Base-by-base conservation (phyloP, 2,797 vertebrate genomes). In the Premnoplex brunnescens region DNA sequence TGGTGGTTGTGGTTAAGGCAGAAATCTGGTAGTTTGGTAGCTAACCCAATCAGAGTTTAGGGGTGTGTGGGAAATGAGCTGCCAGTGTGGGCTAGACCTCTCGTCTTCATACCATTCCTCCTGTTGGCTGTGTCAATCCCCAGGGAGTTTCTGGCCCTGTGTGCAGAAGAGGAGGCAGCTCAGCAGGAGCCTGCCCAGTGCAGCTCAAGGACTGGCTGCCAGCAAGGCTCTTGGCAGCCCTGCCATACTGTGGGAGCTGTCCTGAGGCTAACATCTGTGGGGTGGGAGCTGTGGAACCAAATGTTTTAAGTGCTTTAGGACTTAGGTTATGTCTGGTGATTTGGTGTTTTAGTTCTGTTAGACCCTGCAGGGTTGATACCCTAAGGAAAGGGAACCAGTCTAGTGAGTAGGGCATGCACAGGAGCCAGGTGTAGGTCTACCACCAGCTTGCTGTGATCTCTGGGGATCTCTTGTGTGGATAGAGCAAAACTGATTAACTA, bases 1-100 rank as follows among this genome's bases (percentile, higher is more conserved):
- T 95, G 91, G 87, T 87, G 62, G 41, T 55, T 91, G 91, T 93
- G 91, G 78, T 82, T 87, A 76, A 60, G 41, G 74, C 71, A 93
- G 67, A 95, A 94, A 93, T 81, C 74, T 92, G 84, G 34, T 78
- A 75, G 37, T 56, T 91, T 66, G 66, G 80, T 56, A 73, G 52
- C 41, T 66, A 85, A 89, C 85, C 41, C 58, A 88, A 58, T 16
- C 66, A 68, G 48, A 30, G 32, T 19, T 80, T 10, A 21, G 66
- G 23, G 32, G 0, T 19, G n/a, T 54, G 46, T 27, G 46, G 20
- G 56, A 55, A 74, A 71, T 0, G 7, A 74, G 52, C 60, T 58
- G n/a, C 19, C 5, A 18, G 34, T 39, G 39, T 55, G 48, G 51
- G 17, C 36, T 43, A 73, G 64, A 85, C 51, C 41, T 75, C 63